A percentile compares a stretch with the other conserved stretches of the same genome.
phyloP scores from a whole-genome alignment of 2,797 vertebrate genomes.

The Danio albolineatus region DNA sequence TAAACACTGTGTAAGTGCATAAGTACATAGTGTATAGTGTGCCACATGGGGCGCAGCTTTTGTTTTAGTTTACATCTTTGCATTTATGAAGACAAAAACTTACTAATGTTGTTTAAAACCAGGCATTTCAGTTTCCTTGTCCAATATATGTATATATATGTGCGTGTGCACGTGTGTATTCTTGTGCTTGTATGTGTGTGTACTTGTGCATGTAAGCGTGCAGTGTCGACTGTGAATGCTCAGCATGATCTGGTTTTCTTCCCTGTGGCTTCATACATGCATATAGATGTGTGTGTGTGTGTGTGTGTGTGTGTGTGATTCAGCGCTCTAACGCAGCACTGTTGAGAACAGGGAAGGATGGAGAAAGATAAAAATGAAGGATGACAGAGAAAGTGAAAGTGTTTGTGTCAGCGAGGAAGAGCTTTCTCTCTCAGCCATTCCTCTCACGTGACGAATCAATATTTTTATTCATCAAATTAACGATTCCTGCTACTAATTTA shows the following conservation, averaged over 20 bases:
- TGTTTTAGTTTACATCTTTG: too few species aligned
- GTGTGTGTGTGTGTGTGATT: background rate
- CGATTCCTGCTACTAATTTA: slow-evolving; percentile 50
- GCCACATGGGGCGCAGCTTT: too few species aligned
- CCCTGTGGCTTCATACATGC: slow-evolving; percentile 14
- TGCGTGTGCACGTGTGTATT: background rate
- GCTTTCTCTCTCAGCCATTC: background rate
- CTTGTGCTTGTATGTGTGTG: background rate
- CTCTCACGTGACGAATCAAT: slow-evolving; percentile 32
- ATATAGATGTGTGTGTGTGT: background rate
- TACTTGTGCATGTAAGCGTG: background rate
- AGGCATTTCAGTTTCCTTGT: too few species aligned
- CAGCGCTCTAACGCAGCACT: slow-evolving; percentile 69
- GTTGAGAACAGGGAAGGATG: slow-evolving; percentile 53
- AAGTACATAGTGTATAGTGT: too few species aligned
- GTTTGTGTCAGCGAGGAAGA: slow-evolving; percentile 47
- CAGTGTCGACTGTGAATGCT: slow-evolving; percentile 22
- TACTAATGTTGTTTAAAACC: too few species aligned
- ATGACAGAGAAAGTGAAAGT: slow-evolving; percentile 40
- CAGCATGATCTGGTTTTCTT: background rate
- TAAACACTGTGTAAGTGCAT: too few species aligned
- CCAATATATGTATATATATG: too few species aligned
- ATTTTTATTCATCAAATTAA: slow-evolving; percentile 42
- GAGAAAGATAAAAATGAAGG: slow-evolving; percentile 26
- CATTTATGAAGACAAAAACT: too few species aligned